Base-by-base conservation (phyloP, 35 echinoderm and acorn worm species). In the Heliocidaris tuberculata region DNA sequence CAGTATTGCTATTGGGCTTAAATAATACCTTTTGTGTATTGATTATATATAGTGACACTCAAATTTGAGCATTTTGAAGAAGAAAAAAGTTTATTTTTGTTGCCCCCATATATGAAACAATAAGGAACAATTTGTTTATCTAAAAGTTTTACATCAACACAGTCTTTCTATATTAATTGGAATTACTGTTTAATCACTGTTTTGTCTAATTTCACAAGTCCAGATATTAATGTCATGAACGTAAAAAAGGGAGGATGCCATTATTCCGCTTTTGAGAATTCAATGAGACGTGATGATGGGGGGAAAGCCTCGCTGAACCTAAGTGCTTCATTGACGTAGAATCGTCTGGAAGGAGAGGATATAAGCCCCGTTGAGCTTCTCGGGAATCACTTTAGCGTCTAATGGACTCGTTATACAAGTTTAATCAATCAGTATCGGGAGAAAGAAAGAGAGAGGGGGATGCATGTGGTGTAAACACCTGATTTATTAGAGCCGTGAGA, bases 381-480 rank as follows among this genome's bases (percentile, higher is more conserved):
- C 15, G 86, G 0, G 86, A 88, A 88, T 32, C 47, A 32, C 86
- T 42, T 48, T 88, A 42, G 27, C 86, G 86, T 24, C 86, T 88
- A 88, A 88, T 88, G 86, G 86, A 32, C 86, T 88, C 86, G 16
- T 88, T 48, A 88, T 88, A 88, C 86, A 88, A 88, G 86, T 88
- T 32, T 88, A 88, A 88, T 88, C 86, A 88, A 88, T 88, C 47
- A 19, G 31, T 42, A 88, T 13, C 13, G 31, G 31, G 31, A 88
- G 47, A 32, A 88, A 42, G 35, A 86, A 3, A 13, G 15, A 32
- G 24, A 9, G 87, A 9, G 47, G 11, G 87, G 32, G 13, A 13
- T 48, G 47, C 87, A 42, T 48, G 32, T 47, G 87, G 87, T 89
- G 87, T 89, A 89, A 89, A 89, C 87, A 89, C 31, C 87, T 32